Base-by-base conservation (phyloP, 2,797 vertebrate species). In the Salmo trutta region DNA sequence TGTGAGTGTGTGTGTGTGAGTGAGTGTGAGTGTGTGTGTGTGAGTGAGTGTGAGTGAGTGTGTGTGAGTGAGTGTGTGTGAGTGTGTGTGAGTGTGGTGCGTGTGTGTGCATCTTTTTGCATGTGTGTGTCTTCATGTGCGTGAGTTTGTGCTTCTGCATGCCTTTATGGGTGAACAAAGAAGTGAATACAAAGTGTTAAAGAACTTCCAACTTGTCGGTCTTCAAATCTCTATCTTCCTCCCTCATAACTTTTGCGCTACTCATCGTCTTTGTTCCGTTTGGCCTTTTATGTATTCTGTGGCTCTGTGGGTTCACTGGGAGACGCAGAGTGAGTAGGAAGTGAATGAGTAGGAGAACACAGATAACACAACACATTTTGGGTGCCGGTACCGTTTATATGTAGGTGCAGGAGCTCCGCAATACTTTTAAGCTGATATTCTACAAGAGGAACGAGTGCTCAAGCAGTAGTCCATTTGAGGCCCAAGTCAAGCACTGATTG, bases 21-120 rank as follows among this genome's bases (percentile, higher is more conserved):
- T 0, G 36, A 5, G 31, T 5, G 31, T 41, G 36, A 5, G 31
- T 33, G 31, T 5, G 31, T 1, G 24, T 24, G 24, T 5, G 31
- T 33, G 31, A n/a, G n/a, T n/a, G n/a, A n/a, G n/a, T n/a, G n/a
- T n/a, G n/a, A n/a, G n/a, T n/a, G n/a, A n/a, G n/a, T n/a, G n/a
- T n/a, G n/a, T n/a, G n/a, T n/a, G n/a, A n/a, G n/a, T n/a, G n/a
- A n/a, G n/a, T 5, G 31, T 33, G 31, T 1, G 24, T 24, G 24
- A 5, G 31, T 33, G 31, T 33, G 31, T 33, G 31, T 24, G 24
- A 24, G 24, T 24, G 24, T 24, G 24, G 24, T 24, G 24, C 24
- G 24, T 24, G 24, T 1, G 31, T 33, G 24, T 24, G 24, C 31
- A 33, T 33, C 31, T 88, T 86, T 82, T 82, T 73, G 29, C 81